Conservation (phyloP, 2,888 invertebrate genomes). For the Uropetala carovei region DNA sequence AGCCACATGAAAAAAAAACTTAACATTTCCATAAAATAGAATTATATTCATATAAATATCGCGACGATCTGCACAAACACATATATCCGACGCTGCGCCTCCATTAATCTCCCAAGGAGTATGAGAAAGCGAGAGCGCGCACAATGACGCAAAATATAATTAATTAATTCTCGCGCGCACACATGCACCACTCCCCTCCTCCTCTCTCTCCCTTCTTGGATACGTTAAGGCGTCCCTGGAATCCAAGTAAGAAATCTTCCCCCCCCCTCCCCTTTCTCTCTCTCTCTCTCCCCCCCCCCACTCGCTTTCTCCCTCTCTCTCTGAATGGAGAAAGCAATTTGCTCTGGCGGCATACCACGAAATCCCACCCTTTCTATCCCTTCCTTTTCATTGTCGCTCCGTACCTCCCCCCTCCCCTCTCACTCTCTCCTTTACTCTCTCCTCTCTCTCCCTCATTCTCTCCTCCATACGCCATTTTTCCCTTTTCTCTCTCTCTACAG, state of each 20-base stretch:
- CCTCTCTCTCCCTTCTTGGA: neutral
- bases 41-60: too few species aligned
- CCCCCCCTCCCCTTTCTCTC: neutral
- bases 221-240: neutral
- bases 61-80: too few species aligned
- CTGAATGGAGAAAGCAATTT: constrained; percentile 28
- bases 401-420: too few species aligned
- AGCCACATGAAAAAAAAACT: too few species aligned
- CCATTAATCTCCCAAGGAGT: constrained; percentile 40
- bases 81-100: neutral
- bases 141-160: constrained; percentile 54
- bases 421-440: neutral
- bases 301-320: too few species aligned
- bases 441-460: neutral
- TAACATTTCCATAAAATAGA: too few species aligned
- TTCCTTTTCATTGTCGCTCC: too few species aligned
- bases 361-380: neutral
- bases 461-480: neutral
- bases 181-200: neutral
- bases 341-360: neutral
- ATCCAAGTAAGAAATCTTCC: constrained; percentile 41
- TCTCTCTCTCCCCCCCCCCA: neutral
- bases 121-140: neutral
- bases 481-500: neutral
- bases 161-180: constrained; percentile 55